These are phyloP conservation scores for Endotricha flammealis DNA, from an alignment of 2,888 invertebrate genomes.

Conservation along the genomic window DNA sequence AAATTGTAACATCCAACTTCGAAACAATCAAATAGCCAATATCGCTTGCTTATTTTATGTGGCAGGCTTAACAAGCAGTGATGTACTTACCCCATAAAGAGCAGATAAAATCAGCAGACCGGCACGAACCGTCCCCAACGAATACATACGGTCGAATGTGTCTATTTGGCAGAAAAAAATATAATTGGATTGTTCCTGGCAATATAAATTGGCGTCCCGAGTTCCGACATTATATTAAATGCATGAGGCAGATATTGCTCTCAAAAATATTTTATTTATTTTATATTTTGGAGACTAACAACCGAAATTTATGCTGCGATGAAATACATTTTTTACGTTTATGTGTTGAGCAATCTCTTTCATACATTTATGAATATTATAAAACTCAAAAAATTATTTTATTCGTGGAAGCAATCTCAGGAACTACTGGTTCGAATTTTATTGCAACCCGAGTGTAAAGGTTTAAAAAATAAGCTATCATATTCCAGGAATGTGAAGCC, in stretches of 20 bases:
- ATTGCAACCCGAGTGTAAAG: no score
- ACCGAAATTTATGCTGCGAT: no score
- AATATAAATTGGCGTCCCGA: conserved; percentile 55
- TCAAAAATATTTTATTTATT: not conserved
- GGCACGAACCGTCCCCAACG: conserved; percentile 31
- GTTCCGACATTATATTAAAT: conserved; percentile 13
- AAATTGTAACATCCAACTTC: no score
- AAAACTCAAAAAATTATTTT: no score
- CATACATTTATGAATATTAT: no score
- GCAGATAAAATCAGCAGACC: conserved; percentile 39
- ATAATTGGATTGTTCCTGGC: conserved; percentile 66
- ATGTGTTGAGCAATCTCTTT: no score
- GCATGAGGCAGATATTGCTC: not conserved
- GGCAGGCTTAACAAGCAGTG: conserved; percentile 12
- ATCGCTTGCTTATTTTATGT: conserved; percentile 7
- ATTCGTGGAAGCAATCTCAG: no score
- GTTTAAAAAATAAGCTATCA: no score
- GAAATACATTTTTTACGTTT: no score
- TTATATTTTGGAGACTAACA: not conserved
- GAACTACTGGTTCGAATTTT: no score
- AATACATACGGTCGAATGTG: conserved; percentile 41
- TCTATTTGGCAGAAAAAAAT: conserved; percentile 60
- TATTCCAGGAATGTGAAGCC: no score
- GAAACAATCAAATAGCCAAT: no score
- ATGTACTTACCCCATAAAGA: conserved; percentile 28